Percentiles rank a stretch among this genome's conserved stretches.
Conservation (phyloP, 2,888 invertebrate species). For the Athalia circularis region DNA sequence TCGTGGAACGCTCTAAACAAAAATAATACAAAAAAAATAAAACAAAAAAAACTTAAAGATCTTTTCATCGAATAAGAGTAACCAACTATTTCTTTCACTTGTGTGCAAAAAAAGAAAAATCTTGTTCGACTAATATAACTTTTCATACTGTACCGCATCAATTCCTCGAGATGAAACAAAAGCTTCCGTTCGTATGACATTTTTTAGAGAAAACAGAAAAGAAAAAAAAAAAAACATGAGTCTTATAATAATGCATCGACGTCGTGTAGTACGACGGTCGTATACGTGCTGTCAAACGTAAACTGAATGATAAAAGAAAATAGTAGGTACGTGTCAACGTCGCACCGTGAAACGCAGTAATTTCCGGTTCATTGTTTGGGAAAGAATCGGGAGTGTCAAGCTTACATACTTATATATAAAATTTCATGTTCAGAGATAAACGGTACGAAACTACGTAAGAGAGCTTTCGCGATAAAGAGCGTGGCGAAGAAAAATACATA, state of each 20-base stretch:
- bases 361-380: slow-evolving; percentile 40
- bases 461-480: slow-evolving; percentile 22
- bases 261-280: not conserved
- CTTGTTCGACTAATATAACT: no score
- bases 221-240: no score
- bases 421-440: slow-evolving; percentile 34
- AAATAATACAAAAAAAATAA: no score
- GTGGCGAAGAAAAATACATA: slow-evolving; percentile 6
- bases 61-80: no score
- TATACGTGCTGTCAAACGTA: slow-evolving; percentile 10
- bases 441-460: slow-evolving; percentile 21
- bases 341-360: slow-evolving; percentile 10
- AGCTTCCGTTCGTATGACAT: no score
- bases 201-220: no score
- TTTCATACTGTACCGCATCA: no score
- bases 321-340: not conserved
- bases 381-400: slow-evolving; percentile 9
- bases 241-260: not conserved
- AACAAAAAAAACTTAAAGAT: no score
- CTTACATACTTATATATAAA: slow-evolving; percentile 31
- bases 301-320: slow-evolving; percentile 9
- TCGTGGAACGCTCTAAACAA: no score
- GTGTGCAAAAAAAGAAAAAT: no score
- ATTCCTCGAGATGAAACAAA: no score
- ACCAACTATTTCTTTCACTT: no score